Evolutionary conservation across 1,140 invertebrate genomes (phyloP).

Genomic region (Aphelenchoides avenae): DNA sequence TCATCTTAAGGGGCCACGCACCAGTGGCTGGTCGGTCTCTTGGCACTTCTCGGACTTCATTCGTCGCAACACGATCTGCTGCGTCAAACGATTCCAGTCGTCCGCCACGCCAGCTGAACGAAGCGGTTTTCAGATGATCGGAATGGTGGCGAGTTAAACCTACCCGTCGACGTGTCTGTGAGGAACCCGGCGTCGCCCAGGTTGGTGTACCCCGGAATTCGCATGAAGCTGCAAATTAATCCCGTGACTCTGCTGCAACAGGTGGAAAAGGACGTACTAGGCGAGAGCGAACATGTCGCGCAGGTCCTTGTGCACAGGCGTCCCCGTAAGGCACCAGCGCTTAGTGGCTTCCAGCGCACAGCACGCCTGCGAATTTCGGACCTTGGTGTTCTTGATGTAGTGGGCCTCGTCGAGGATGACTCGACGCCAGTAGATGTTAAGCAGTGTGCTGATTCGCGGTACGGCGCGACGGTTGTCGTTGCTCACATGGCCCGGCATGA

Average conservation of each 20-base stretch:
- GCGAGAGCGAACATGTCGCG: conserved; percentile 79
- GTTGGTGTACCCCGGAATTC: too few relatives aligned
- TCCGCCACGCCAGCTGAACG: too few relatives aligned
- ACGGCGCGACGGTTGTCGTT: too few relatives aligned
- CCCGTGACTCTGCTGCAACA: too few relatives aligned
- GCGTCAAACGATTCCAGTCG: too few relatives aligned
- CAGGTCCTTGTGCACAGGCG: conserved; percentile 88
- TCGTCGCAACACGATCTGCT: conserved; percentile 48
- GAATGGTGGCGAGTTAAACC: conserved; percentile 45
- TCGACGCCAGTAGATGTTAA: conserved; percentile 76
- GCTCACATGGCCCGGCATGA: too few relatives aligned
- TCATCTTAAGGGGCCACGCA: conserved; percentile 7
- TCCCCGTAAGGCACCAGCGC: conserved; percentile 83
- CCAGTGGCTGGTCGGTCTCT: conserved; percentile 31
- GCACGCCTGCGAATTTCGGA: conserved; percentile 70
- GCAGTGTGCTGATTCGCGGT: too few relatives aligned
- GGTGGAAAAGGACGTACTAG: conserved; percentile 59
- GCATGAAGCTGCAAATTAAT: too few relatives aligned
- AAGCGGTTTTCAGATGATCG: too few relatives aligned
- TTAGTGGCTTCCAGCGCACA: conserved; percentile 66
- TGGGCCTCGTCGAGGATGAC: conserved; percentile 90
- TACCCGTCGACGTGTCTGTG: conserved; percentile 65
- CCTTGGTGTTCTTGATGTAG: conserved; percentile 79
- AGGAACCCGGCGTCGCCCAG: too few relatives aligned
- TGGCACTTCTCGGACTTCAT: conserved; percentile 48